phyloP scores from a whole-genome alignment of 2,888 invertebrate genomes.

The Troides aeacus region DNA sequence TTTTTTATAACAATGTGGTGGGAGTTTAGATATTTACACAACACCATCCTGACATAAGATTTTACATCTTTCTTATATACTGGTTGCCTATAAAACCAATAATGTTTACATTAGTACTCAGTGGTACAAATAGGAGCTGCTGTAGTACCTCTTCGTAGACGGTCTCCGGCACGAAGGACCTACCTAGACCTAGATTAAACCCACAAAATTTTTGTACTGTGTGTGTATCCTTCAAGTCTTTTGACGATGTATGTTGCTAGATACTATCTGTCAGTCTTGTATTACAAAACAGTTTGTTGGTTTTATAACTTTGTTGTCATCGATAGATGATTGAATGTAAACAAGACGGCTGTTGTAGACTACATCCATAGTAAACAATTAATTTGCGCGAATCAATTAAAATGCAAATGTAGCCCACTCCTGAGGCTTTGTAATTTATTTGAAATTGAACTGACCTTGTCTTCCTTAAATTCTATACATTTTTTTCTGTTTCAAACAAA shows the following conservation, averaged over 20 bases:
- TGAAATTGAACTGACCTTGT: neutral
- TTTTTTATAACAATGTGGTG: too few species aligned
- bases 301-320: neutral
- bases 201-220: too few species aligned
- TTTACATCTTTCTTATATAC: too few species aligned
- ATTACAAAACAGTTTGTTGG: neutral
- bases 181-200: too few species aligned
- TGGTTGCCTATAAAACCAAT: too few species aligned
- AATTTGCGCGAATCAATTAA: conserved; percentile 10
- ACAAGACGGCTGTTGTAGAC: neutral
- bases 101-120: too few species aligned
- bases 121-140: too few species aligned
- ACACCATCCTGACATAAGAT: too few species aligned
- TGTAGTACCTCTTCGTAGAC: too few species aligned
- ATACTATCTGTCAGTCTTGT: neutral
- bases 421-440: neutral
- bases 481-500: neutral
- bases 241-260: neutral
- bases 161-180: too few species aligned
- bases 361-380: neutral
- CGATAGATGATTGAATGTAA: neutral
- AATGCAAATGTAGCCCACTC: conserved; percentile 2
- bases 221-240: too few species aligned
- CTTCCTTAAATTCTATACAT: neutral
- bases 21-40: too few species aligned